A percentile compares a stretch with the other conserved stretches of the same genome.
These are phyloP conservation scores for Reinhardtius hippoglossoides DNA, from an alignment of 2,113 vertebrate species.

Conservation along the genomic window DNA sequence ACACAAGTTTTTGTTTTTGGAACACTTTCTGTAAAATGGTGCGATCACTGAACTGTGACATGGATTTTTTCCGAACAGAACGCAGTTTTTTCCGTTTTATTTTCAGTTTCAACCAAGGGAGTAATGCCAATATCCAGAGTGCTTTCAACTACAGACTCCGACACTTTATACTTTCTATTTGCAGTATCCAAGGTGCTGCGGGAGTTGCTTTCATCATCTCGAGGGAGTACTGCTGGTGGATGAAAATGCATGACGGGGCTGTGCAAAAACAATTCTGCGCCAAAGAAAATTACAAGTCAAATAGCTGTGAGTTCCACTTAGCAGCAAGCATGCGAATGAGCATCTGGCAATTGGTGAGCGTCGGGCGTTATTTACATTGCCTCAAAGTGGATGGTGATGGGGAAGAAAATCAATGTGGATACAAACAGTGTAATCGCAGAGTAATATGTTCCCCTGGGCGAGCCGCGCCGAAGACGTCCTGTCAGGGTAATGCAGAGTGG, in stretches of 20 bases:
- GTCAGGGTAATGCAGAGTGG: conserved; percentile 27
- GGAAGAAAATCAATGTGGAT: conserved; percentile 70
- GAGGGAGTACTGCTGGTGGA: conserved; percentile 35
- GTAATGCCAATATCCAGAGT: conserved; percentile 41
- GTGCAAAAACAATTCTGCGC: conserved; percentile 60
- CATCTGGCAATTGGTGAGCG: conserved; percentile 56
- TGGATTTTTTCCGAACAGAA: background rate
- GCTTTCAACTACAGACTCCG: conserved; percentile 43
- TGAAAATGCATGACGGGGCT: conserved; percentile 55
- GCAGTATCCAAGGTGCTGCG: conserved; percentile 41
- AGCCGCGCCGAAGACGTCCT: conserved; percentile 23
- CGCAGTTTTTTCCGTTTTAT: background rate
- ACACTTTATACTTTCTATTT: conserved; percentile 48
- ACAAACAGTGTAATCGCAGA: conserved; percentile 65
- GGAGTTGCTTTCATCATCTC: background rate
- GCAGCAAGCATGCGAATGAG: conserved; percentile 51
- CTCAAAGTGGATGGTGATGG: conserved; percentile 64
- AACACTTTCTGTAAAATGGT: conserved; percentile 50
- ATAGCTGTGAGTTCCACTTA: conserved; percentile 68
- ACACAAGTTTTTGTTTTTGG: conserved; percentile 36
- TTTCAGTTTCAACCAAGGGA: conserved; percentile 10
- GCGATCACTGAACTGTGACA: conserved; percentile 38
- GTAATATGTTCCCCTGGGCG: conserved; percentile 59
- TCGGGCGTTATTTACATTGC: conserved; percentile 71
- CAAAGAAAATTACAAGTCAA: conserved; percentile 70